These are phyloP conservation scores for Chrysogorgia sp. DNA, from an alignment of 92 coral and sea anemone genomes.

Conservation along the genomic window DNA sequence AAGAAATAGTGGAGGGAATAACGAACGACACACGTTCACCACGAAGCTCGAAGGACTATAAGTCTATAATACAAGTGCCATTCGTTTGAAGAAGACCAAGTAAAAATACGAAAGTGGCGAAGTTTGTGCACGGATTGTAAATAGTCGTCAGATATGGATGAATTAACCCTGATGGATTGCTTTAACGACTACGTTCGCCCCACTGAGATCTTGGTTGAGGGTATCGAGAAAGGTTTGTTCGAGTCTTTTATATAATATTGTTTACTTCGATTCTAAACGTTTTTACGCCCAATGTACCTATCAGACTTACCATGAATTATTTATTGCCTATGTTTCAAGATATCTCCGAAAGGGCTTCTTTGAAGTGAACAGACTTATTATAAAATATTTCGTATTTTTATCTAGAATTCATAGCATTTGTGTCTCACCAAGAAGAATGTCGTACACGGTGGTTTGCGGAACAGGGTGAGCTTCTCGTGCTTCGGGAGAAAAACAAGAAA, in stretches of 20 bases:
- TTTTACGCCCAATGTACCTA: too few relatives aligned
- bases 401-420: conserved; percentile 87
- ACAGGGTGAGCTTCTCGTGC: conserved; percentile 68
- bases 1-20: conserved; percentile 36
- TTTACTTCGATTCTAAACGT: too few relatives aligned
- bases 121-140: not conserved
- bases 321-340: not conserved
- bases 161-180: conserved; percentile 76
- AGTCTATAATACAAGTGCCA: too few relatives aligned
- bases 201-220: conserved; percentile 83
- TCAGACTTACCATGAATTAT: conserved; percentile 7
- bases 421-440: conserved; percentile 94
- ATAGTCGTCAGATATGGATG: conserved; percentile 66
- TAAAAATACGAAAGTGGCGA: not conserved
- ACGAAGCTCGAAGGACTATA: not conserved
- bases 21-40: not conserved
- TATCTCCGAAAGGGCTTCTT: not conserved
- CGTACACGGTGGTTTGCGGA: conserved; percentile 89
- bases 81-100: too few relatives aligned
- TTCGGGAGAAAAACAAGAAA: conserved; percentile 83
- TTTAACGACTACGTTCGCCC: conserved; percentile 96
- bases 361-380: too few relatives aligned
- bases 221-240: conserved; percentile 92
- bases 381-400: conserved; percentile 20
- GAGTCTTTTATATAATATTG: not conserved